A percentile compares a stretch with the other conserved stretches of the same genome.
Conservation (phyloP, 2,888 invertebrate genomes). For the Scaptomyza parva region DNA sequence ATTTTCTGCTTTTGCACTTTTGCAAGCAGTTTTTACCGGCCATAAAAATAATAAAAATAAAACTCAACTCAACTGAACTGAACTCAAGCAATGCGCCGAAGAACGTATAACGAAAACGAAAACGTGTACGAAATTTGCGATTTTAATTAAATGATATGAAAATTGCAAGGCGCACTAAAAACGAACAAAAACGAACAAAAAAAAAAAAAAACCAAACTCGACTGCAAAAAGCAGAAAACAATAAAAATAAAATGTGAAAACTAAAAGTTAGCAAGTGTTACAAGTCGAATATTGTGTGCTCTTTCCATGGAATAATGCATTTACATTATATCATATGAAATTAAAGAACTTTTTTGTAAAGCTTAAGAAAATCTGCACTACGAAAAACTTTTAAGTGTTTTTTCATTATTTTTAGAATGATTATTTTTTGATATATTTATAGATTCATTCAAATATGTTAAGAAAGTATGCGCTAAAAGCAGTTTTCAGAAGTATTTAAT, state of each 20-base stretch:
- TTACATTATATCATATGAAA: neutral
- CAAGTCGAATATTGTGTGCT: slow-evolving; percentile 15
- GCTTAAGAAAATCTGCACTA: no score
- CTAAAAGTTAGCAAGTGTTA: neutral
- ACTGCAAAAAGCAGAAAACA: slow-evolving; percentile 41
- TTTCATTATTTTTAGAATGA: no score
- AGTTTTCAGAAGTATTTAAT: no score
- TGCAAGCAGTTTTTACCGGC: slow-evolving; percentile 64
- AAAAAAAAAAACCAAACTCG: no score
- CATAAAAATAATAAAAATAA: slow-evolving; percentile 74
- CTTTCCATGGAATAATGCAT: slow-evolving; percentile 4
- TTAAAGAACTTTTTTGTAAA: no score
- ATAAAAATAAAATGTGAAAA: slow-evolving; percentile 26
- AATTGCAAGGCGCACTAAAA: slow-evolving; percentile 68
- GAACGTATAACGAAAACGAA: slow-evolving; percentile 74
- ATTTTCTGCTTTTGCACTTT: slow-evolving; percentile 79
- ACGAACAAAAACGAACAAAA: slow-evolving; percentile 32
- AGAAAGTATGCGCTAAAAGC: no score
- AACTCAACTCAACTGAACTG: slow-evolving; percentile 17
- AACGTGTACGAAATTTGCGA: slow-evolving; percentile 80
- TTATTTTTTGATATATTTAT: no score
- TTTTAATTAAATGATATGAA: slow-evolving; percentile 81
- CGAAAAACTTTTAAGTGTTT: no score
- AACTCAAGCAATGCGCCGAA: slow-evolving; percentile 38
- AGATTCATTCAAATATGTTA: no score